Conservation (phyloP, 2,113 vertebrate species). For the Acrocephalus arundinaceus region DNA sequence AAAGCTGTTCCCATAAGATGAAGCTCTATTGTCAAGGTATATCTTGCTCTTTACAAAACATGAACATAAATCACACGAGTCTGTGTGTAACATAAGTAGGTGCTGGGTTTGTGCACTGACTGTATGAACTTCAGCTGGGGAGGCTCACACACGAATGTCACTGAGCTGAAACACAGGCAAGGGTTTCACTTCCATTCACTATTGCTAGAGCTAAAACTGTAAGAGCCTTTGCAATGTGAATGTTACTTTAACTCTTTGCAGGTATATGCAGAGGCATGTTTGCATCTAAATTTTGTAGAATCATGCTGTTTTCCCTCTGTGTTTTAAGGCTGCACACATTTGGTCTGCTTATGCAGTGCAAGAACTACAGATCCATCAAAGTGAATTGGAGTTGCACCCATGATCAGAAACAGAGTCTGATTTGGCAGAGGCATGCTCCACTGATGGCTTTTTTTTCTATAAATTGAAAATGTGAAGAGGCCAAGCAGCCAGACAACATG, state of each 20-base stretch:
- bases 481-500: neutral
- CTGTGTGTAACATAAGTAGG: neutral
- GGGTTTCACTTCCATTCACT: neutral
- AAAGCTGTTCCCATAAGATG: neutral
- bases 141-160: neutral
- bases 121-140: neutral
- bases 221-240: neutral
- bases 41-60: neutral
- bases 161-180: neutral
- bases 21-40: neutral
- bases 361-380: neutral
- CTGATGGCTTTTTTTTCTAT: neutral
- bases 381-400: neutral
- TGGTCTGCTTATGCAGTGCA: neutral
- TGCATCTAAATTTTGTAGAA: neutral
- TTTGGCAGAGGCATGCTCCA: neutral
- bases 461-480: neutral
- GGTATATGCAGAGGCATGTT: neutral
- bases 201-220: neutral
- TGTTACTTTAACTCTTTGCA: neutral
- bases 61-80: neutral
- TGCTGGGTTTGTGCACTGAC: neutral
- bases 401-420: neutral
- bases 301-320: neutral
- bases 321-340: neutral